These are phyloP conservation scores for Trematomus bernacchii DNA, from an alignment of 2,797 vertebrate genomes.

Conservation along the genomic window DNA sequence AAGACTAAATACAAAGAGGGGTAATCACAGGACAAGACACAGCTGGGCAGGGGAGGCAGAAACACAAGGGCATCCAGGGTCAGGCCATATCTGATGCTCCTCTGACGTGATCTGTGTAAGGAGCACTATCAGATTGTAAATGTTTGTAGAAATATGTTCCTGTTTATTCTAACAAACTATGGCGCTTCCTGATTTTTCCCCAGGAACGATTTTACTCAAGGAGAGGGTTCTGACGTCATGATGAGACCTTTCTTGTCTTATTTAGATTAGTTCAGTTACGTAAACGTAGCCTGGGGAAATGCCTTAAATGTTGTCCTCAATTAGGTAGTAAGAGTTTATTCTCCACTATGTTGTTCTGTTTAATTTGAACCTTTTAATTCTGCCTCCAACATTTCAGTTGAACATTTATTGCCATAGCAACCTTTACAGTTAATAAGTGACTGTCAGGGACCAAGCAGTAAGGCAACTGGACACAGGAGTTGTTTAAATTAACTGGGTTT, in stretches of 20 bases:
- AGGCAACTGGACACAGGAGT: too few relatives aligned
- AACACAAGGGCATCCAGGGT: too few relatives aligned
- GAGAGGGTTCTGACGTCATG: neutral
- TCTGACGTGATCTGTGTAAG: slow-evolving; percentile 21
- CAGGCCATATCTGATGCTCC: slow-evolving; percentile 5
- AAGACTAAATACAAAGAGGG: too few relatives aligned
- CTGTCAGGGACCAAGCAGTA: too few relatives aligned
- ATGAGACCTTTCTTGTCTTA: slow-evolving; percentile 15
- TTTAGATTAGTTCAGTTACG: slow-evolving; percentile 30
- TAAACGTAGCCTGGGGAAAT: slow-evolving; percentile 16
- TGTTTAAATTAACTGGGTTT: too few relatives aligned
- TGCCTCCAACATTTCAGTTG: neutral
- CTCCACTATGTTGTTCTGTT: neutral
- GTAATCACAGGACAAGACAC: too few relatives aligned
- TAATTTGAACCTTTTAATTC: neutral
- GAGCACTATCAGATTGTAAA: slow-evolving; percentile 5
- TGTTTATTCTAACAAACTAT: slow-evolving; percentile 39
- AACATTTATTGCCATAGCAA: neutral
- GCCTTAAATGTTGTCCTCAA: slow-evolving; percentile 8
- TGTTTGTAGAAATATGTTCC: slow-evolving; percentile 16
- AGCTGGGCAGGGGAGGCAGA: too few relatives aligned
- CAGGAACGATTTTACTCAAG: neutral
- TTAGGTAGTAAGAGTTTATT: slow-evolving; percentile 24
- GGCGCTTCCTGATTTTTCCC: neutral
- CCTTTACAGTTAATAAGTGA: neutral